Base-by-base conservation (phyloP, 2,113 vertebrate genomes). In the Falcunculus frontatus region DNA sequence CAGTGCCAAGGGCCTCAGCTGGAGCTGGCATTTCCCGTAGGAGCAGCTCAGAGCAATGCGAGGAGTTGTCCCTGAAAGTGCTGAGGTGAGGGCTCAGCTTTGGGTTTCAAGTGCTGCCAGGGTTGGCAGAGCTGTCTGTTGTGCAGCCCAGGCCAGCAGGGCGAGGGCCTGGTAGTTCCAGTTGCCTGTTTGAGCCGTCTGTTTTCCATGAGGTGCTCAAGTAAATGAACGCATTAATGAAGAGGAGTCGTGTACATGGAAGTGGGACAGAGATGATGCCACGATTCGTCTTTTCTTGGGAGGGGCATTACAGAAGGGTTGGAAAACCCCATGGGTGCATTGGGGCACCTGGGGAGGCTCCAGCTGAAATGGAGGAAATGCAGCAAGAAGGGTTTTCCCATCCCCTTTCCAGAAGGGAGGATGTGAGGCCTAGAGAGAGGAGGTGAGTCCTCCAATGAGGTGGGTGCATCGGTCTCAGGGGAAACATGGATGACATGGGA, bases 91-190 rank as follows among this genome's bases (percentile, higher is more conserved):
- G 74, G 42, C 41, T 85, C 41, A 0, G 18, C 70, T 64, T 64
- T 13, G 11, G 23, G 56, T 69, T 50, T 65, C 30, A 10, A 3
- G n/a, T 0, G 1, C 46, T 33, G 53, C 57, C 1, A 0, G 32
- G 55, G 16, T 2, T 87, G 90, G 84, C 85, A 90, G 90, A 57
- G 49, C 53, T 32, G 42, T 68, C 56, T 76, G 78, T 50, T 65
- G 50, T 79, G 67, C 3, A 0, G 81, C 89, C 89, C 47, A 59
- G 82, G 74, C 41, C 62, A 68, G 80, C 0, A 7, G 53, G 39
- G 47, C 13, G 42, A 59, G 65, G 57, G 44, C 57, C 29, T 77
- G 72, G 25, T 65, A 5, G 30, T 77, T 76, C 81, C 95, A 70
- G 14, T 14, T 74, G 21, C 8, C 7, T 32, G 49, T 74, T 74